Percentiles rank a stretch among this genome's conserved stretches.
These are phyloP conservation scores for Prostheceraeus crozeri DNA, from an alignment of 2,888 invertebrate genomes.

Conservation along the genomic window DNA sequence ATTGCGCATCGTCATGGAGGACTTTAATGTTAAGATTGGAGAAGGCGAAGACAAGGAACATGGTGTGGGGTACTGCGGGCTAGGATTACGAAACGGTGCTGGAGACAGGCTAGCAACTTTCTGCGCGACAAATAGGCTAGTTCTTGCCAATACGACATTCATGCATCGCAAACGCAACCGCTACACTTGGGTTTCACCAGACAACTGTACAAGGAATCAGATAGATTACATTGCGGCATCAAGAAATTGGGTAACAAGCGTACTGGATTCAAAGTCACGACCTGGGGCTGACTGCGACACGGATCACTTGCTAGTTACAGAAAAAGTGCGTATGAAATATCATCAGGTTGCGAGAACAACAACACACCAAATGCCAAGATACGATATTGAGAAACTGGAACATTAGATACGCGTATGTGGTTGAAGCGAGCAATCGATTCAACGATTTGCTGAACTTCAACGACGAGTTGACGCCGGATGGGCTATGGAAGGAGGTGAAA, in stretches of 20 bases:
- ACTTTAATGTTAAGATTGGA: slow-evolving; percentile 15
- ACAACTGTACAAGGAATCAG: slow-evolving; percentile 18
- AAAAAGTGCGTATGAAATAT: slow-evolving; percentile 7
- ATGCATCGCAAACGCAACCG: not conserved
- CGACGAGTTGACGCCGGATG: slow-evolving; percentile 5
- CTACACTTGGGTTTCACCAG: slow-evolving; percentile 13
- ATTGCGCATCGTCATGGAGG: slow-evolving; percentile 14
- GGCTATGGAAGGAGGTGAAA: slow-evolving; percentile 12
- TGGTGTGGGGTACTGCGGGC: slow-evolving; percentile 7
- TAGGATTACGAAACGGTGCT: not conserved
- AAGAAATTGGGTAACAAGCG: not conserved
- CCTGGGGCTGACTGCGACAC: slow-evolving; percentile 20
- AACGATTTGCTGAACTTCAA: not conserved
- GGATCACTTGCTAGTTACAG: slow-evolving; percentile 6
- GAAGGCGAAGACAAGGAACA: slow-evolving; percentile 7
- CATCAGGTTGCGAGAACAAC: too few species aligned
- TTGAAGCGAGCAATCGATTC: slow-evolving; percentile 1
- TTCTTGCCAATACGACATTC: slow-evolving; percentile 1
- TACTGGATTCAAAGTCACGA: slow-evolving; percentile 4
- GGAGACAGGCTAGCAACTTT: slow-evolving; percentile 8
- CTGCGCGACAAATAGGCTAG: not conserved
- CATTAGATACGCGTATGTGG: not conserved
- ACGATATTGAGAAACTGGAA: slow-evolving; percentile 17
- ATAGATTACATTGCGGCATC: slow-evolving; percentile 2
- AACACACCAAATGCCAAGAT: too few species aligned